A percentile compares a stretch with the other conserved stretches of the same genome.
phyloP scores from a whole-genome alignment of 2,888 invertebrate genomes.

The Idaea dimidiata region DNA sequence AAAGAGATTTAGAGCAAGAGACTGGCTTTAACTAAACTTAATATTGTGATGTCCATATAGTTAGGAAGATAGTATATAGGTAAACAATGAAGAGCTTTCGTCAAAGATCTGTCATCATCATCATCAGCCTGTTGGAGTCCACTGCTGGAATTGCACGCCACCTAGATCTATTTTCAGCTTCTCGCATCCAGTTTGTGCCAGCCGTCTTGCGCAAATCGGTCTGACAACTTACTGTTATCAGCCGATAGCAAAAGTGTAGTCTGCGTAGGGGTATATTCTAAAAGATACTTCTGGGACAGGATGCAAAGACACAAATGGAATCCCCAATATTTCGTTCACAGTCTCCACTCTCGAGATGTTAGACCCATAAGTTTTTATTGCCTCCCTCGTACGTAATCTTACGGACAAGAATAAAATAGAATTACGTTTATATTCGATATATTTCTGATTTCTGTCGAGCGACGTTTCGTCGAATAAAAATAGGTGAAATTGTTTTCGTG shows the following conservation, averaged over 20 bases:
- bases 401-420: constrained; percentile 19
- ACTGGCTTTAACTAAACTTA: too few relatives aligned
- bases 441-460: background rate
- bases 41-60: too few relatives aligned
- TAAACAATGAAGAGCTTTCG: background rate
- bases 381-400: constrained; percentile 17
- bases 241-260: background rate
- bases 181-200: too few relatives aligned
- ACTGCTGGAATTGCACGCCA: too few relatives aligned
- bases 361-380: constrained; percentile 22
- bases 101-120: background rate
- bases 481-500: background rate
- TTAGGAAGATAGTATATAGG: background rate
- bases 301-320: constrained; percentile 1
- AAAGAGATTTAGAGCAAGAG: too few relatives aligned
- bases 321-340: background rate
- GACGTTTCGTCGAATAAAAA: constrained; percentile 1
- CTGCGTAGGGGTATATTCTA: background rate
- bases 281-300: background rate
- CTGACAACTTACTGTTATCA: background rate
- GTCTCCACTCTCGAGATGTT: constrained; percentile 5
- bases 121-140: too few relatives aligned
- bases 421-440: constrained; percentile 9
- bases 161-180: too few relatives aligned
- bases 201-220: too few relatives aligned